These are phyloP conservation scores for Tetramorium simillimum DNA, from an alignment of 1,140 invertebrate species.

Conservation along the genomic window DNA sequence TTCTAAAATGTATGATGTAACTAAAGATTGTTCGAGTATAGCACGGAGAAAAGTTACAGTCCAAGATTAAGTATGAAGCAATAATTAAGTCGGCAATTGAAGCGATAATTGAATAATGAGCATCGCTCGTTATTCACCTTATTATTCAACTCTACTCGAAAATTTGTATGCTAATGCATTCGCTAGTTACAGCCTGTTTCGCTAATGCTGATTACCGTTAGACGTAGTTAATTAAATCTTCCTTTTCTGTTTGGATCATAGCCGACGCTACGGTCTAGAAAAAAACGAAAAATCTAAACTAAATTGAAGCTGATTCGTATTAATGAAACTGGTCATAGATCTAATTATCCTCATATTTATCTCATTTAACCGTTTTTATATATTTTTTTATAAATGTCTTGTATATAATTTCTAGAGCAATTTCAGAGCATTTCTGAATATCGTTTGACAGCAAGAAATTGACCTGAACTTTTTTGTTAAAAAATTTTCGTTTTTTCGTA, in stretches of 20 bases:
- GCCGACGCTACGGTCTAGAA: conserved; percentile 3
- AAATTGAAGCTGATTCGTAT: neutral
- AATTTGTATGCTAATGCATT: conserved; percentile 45
- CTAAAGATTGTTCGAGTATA: neutral
- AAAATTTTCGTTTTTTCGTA: neutral
- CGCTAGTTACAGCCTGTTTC: conserved; percentile 31
- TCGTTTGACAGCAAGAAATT: neutral
- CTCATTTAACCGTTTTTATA: neutral
- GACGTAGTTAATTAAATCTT: conserved; percentile 38
- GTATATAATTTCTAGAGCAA: neutral
- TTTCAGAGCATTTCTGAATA: neutral
- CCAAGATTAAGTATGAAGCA: conserved; percentile 7
- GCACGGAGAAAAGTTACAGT: neutral
- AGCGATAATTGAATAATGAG: conserved; percentile 50
- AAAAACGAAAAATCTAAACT: neutral
- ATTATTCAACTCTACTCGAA: conserved; percentile 25
- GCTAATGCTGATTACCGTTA: conserved; percentile 48
- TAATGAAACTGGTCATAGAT: neutral
- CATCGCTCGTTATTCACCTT: conserved; percentile 33
- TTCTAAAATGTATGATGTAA: conserved; percentile 18
- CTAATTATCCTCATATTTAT: neutral
- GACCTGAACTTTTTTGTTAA: neutral
- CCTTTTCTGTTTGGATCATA: conserved; percentile 13
- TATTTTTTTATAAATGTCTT: neutral
- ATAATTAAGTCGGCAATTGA: conserved; percentile 36